Evolutionary conservation across 2,797 vertebrate species (phyloP), one percentile per base, ranked within the genome.

Genomic region (Ambastaia sidthimunki): DNA sequence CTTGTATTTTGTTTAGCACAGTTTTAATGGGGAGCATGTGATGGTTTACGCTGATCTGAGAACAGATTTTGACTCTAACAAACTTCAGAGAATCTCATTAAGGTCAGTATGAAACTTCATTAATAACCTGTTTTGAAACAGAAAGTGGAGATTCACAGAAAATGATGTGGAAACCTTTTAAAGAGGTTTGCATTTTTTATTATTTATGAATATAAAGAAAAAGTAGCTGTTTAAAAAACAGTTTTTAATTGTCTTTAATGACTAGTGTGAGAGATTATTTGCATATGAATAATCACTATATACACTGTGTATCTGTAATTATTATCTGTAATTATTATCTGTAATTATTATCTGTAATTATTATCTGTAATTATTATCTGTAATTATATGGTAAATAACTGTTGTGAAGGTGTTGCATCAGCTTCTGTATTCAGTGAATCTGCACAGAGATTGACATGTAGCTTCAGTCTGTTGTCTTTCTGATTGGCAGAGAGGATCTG

Each of bases 401-500:
- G 60, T 16, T 63, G 60, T 44, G 4, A 18, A n/a, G 4, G 7
- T n/a, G 16, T 37, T 34, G 60, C 50, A 34, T 67, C 60, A 67
- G 34, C 23, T 15, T 57, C 50, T 31, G 34, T 28, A 47, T 48
- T 47, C 69, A 11, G 57, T 69, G 25, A 69, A 68, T 12, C 28
- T 62, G 41, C 13, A 41, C 1, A 62, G 21, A 63, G 54, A 77
- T 67, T 80, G 57, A 50, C 44, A 80, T 48, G 2, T 83, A 48
- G 23, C 80, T 85, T 82, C 72, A 86, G 80, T 86, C 70, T 28
- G 59, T 82, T 76, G 77, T 31, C 50, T 55, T 82, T 78, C 83
- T 34, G 86, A 80, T 80, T 77, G 81, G 75, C 85, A 82, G 80
- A 87, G 74, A 68, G 80, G 66, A 79, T 47, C 84, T 59, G 66